Evolutionary conservation across 2,797 vertebrate genomes (phyloP).

Genomic region (Gadopsis marmoratus): DNA sequence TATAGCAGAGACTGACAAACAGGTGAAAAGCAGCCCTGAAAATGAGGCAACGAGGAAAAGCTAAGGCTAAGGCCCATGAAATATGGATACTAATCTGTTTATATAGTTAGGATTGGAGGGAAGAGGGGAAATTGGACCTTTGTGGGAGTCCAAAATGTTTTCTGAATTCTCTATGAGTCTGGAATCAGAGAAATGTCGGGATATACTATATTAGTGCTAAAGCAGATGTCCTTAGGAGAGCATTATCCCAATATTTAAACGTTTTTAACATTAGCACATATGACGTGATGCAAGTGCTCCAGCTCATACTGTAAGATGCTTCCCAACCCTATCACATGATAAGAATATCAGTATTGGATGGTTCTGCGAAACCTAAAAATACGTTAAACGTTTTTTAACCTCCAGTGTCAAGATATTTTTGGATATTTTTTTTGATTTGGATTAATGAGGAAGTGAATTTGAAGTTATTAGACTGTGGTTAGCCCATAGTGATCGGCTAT

Average conservation of each 20-base stretch:
- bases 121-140: constrained; percentile 35
- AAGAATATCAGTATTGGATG: not conserved
- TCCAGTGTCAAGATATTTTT: not conserved
- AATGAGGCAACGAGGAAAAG: constrained; percentile 62
- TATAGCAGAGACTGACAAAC: constrained; percentile 68
- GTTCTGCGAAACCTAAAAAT: not conserved
- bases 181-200: constrained; percentile 10
- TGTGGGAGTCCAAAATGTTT: constrained; percentile 40
- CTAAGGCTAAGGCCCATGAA: constrained; percentile 64
- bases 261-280: constrained; percentile 2
- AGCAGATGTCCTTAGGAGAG: not conserved
- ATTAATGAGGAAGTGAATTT: not conserved
- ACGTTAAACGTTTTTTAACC: not conserved
- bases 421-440: too few relatives aligned
- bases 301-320: not conserved
- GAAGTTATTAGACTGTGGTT: not conserved
- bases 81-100: constrained; percentile 71
- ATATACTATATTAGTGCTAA: constrained; percentile 4
- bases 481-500: not conserved
- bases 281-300: not conserved
- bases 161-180: constrained; percentile 28
- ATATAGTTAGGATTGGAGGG: constrained; percentile 53
- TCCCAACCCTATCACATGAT: not conserved
- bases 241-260: not conserved
- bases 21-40: constrained; percentile 62